phyloP scores from a whole-genome alignment of 2,888 invertebrate species.

The Eupithecia tripunctaria region DNA sequence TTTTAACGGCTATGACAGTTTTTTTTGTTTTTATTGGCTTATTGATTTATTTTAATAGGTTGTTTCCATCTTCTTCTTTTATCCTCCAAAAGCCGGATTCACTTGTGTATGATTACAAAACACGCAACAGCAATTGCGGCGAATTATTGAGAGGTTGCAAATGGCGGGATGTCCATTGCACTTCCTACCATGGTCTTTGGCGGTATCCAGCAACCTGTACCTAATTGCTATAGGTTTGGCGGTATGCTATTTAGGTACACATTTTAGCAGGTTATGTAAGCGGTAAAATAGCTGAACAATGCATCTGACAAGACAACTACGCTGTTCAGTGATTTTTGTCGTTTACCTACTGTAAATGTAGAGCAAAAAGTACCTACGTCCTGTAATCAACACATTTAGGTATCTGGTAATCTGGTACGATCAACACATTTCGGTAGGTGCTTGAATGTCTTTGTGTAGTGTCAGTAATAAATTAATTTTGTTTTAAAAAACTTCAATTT shows the following conservation, averaged over 20 bases:
- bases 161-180: slow-evolving; percentile 24
- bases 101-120: slow-evolving; percentile 20
- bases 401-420: background rate
- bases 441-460: background rate
- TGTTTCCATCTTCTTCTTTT: background rate
- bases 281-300: background rate
- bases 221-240: slow-evolving; percentile 11
- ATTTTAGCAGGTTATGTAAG: background rate
- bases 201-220: slow-evolving; percentile 6
- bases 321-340: background rate
- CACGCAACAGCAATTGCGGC: slow-evolving; percentile 26
- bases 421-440: background rate
- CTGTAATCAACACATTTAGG: background rate
- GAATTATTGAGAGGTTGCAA: slow-evolving; percentile 21
- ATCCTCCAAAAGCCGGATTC: background rate
- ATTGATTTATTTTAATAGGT: background rate
- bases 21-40: background rate
- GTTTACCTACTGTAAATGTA: background rate
- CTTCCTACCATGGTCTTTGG: background rate
- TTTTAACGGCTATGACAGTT: background rate
- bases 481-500: no score
- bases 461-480: no score
- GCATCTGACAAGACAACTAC: background rate
- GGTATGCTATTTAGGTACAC: background rate
- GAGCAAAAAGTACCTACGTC: background rate